Percentiles rank a stretch among this genome's conserved stretches.
These are phyloP conservation scores for Nymphalis c-album DNA, from an alignment of 2,888 invertebrate species.

Conservation along the genomic window DNA sequence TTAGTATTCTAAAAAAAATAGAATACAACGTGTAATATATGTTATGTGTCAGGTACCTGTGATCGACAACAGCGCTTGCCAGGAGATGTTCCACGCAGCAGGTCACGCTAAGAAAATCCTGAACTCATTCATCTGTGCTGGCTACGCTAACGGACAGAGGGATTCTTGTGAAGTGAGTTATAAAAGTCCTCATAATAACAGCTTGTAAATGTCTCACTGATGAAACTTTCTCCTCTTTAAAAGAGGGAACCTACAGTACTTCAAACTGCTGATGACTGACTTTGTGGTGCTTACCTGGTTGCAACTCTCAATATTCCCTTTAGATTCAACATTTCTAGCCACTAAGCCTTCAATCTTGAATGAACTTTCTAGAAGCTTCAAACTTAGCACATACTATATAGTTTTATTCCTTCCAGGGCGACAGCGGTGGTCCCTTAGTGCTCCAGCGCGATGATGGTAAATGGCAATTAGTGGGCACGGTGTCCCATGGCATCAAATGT, in stretches of 20 bases:
- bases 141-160: conserved; percentile 94
- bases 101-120: conserved; percentile 93
- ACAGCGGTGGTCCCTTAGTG: conserved; percentile 95
- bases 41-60: conserved; percentile 87
- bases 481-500: conserved; percentile 97
- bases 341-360: too few relatives aligned
- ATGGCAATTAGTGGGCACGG: conserved; percentile 94
- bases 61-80: conserved; percentile 94
- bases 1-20: too few relatives aligned
- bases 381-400: too few relatives aligned
- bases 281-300: too few relatives aligned
- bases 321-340: too few relatives aligned
- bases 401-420: conserved; percentile 84
- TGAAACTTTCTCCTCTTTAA: too few relatives aligned
- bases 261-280: too few relatives aligned
- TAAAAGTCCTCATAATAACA: not conserved
- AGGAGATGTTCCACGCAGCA: conserved; percentile 95
- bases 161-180: conserved; percentile 93
- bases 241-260: too few relatives aligned
- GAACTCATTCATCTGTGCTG: conserved; percentile 94
- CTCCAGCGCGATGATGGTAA: conserved; percentile 90
- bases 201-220: too few relatives aligned
- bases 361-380: too few relatives aligned
- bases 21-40: not conserved
- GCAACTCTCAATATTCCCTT: too few relatives aligned